phyloP scores from a whole-genome alignment of 2,113 vertebrate species.

The Ammodytes dubius region DNA sequence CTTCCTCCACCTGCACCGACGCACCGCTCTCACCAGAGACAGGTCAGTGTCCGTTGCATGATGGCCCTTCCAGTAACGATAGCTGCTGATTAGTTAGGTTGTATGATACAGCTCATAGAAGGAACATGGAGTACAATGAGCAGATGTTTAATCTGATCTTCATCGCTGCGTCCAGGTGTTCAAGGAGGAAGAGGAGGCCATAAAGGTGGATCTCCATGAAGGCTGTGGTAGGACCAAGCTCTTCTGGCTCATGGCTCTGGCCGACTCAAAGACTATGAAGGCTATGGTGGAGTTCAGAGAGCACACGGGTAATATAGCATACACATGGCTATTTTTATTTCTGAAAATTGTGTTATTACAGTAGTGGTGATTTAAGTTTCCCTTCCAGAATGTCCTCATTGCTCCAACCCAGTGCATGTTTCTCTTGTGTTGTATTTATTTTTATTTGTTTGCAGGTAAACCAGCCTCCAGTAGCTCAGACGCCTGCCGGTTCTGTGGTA shows the following conservation, averaged over 20 bases:
- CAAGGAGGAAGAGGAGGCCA: slow-evolving; percentile 99
- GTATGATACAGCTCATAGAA: not conserved
- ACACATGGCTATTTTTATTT: not conserved
- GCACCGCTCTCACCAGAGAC: slow-evolving; percentile 99
- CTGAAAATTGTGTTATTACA: not conserved
- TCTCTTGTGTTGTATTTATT: too few species aligned
- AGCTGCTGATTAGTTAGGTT: not conserved
- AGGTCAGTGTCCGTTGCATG: slow-evolving; percentile 79
- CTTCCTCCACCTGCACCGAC: slow-evolving; percentile 97
- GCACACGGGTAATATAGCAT: slow-evolving; percentile 90
- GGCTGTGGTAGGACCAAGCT: slow-evolving; percentile 98
- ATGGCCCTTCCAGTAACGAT: not conserved
- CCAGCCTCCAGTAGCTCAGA: slow-evolving; percentile 96
- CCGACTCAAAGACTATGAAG: slow-evolving; percentile 99
- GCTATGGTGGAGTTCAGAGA: slow-evolving; percentile 99
- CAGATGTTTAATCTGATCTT: not conserved
- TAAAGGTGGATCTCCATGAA: slow-evolving; percentile 99
- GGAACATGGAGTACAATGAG: not conserved
- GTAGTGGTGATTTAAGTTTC: not conserved
- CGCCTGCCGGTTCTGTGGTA: slow-evolving; percentile 97
- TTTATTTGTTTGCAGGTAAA: slow-evolving; percentile 87
- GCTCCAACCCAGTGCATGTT: not conserved
- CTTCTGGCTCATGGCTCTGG: slow-evolving; percentile 99
- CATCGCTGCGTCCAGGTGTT: slow-evolving; percentile 89
- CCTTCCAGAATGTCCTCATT: not conserved